A percentile compares a stretch with the other conserved stretches of the same genome.
phyloP scores from a whole-genome alignment of 2,888 invertebrate genomes.

The Drosophila rubida region DNA sequence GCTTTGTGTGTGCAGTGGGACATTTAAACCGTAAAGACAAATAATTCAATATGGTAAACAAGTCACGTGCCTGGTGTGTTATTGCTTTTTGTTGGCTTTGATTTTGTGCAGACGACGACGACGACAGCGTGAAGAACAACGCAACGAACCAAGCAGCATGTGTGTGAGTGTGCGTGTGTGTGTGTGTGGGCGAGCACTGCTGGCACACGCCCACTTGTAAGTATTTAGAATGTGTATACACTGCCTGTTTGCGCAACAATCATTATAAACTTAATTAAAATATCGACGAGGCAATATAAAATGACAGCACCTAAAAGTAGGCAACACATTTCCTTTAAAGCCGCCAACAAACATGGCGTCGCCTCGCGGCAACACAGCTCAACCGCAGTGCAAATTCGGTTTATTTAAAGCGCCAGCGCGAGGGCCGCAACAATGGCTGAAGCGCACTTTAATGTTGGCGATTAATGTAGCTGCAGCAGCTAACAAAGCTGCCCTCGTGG shows the following conservation, averaged over 20 bases:
- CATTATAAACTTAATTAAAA: conserved; percentile 79
- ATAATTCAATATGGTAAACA: conserved; percentile 82
- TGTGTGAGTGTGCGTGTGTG: neutral
- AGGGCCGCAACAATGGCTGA: neutral
- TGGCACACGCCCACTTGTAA: conserved; percentile 17
- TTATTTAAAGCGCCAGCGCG: neutral
- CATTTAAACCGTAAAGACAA: conserved; percentile 71
- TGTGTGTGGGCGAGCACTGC: neutral
- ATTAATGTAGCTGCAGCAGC: neutral
- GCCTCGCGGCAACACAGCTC: conserved; percentile 36
- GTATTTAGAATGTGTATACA: conserved; percentile 16
- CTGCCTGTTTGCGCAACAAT: conserved; percentile 35
- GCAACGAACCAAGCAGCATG: neutral
- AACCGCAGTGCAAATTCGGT: conserved; percentile 8
- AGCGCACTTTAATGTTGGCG: neutral
- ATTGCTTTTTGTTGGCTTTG: conserved; percentile 68
- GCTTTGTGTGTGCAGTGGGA: conserved; percentile 31
- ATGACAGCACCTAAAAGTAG: conserved; percentile 41
- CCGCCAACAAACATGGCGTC: conserved; percentile 43
- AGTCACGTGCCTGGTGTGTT: conserved; percentile 80
- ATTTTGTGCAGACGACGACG: conserved; percentile 51
- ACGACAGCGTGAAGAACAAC: conserved; percentile 20
- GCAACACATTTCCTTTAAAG: conserved; percentile 43
- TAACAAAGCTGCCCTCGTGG: conserved; percentile 28
- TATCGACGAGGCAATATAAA: conserved; percentile 63